Conservation (phyloP, 2,113 vertebrate genomes). For the Smithornis capensis region DNA sequence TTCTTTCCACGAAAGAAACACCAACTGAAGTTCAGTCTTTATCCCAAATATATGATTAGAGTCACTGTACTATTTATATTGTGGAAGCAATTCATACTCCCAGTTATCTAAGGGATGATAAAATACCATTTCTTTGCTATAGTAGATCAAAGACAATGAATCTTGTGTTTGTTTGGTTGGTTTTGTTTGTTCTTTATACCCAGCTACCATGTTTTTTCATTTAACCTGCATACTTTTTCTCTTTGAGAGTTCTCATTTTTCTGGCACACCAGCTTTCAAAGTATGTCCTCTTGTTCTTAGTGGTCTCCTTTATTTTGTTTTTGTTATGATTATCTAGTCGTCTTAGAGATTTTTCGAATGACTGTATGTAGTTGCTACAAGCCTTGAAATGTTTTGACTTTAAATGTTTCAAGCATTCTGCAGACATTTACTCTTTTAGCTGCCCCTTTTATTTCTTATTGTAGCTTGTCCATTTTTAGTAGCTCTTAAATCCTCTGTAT, state of each 20-base stretch:
- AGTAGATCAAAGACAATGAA: neutral
- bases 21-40: neutral
- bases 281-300: neutral
- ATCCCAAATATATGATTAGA: neutral
- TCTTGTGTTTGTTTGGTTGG: neutral
- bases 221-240: neutral
- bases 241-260: neutral
- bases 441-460: neutral
- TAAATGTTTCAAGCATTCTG: neutral
- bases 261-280: neutral
- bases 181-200: neutral
- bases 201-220: neutral
- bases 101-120: neutral
- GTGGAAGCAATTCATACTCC: neutral
- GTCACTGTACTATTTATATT: neutral
- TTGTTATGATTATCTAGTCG: neutral
- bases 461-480: neutral
- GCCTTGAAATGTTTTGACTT: neutral
- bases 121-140: neutral
- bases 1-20: neutral
- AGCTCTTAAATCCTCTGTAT: neutral
- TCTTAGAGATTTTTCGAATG: neutral
- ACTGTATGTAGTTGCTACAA: neutral
- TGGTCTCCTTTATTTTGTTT: neutral
- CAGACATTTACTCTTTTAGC: neutral